Evolutionary conservation across 1,140 invertebrate genomes (phyloP), one percentile per base, ranked within the genome.

Genomic region (Heliconius melpomene): DNA sequence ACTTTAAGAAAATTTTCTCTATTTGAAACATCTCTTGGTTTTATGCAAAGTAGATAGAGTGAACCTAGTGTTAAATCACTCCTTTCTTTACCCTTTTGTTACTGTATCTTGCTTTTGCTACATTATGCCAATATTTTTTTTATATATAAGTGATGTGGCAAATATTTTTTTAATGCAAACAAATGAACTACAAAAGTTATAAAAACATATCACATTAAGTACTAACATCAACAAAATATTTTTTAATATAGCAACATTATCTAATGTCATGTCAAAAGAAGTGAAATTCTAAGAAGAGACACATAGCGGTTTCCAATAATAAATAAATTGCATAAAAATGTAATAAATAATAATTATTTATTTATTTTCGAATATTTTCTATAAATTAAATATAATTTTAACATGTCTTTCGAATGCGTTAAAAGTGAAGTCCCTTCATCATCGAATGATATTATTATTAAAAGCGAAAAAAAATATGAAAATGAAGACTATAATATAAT

Each of bases 281-380:
- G 54, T 75, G 54, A 75, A 75, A 66, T 75, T 75, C 32, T 54
- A 50, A 60, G 36, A 38, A 75, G 54, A 75, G 74, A 75, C 38
- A 75, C 52, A 75, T 60, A 75, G 74, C 74, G 74, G 74, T 75
- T 60, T 75, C 38, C 54, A n/a, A 32, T 78, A 78, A 72, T 78
- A 71, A n/a, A 72, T 78, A 71, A 72, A 78, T 54, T 78, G 32
- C 20, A 26, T 9, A 70, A 78, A 78, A 72, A 78, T 78, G 76
- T 72, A 72, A 78, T 72, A 78, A 23, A 66, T 26, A 29, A 9
- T 66, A 5, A 13, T 66, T 16, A 66, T 66, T 32, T 26, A 26
- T 13, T 16, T 66, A 66, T 26, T 66, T 23, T 66, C 5, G 23
- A 66, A 13, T 23, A 26, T 66, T n/a, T n/a, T n/a, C 57, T n/a